A percentile compares a stretch with the other conserved stretches of the same genome.
Evolutionary conservation across 2,113 vertebrate species (phyloP).

Genomic region (Gopherus flavomarginatus): DNA sequence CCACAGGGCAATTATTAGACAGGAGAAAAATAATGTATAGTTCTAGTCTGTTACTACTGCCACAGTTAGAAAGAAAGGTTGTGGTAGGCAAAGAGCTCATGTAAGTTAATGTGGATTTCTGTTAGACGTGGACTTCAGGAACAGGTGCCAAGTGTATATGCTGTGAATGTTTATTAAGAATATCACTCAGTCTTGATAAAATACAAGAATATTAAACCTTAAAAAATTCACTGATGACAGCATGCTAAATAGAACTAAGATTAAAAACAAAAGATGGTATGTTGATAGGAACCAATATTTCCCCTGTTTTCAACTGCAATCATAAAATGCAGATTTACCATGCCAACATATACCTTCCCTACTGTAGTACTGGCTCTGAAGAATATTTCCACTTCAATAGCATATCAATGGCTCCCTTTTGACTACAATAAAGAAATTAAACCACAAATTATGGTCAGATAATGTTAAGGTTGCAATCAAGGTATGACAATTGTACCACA

Average conservation of each 20-base stretch:
- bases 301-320: background rate
- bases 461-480: background rate
- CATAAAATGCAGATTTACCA: background rate
- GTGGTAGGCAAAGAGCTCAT: conserved; percentile 16
- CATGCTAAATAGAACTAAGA: background rate
- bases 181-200: background rate
- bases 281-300: background rate
- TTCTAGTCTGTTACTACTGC: conserved; percentile 12
- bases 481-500: background rate
- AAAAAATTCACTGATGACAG: background rate
- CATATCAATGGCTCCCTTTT: background rate
- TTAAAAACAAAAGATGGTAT: background rate
- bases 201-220: background rate
- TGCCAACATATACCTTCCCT: background rate
- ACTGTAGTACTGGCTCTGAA: background rate
- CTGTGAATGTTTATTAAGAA: conserved; percentile 5
- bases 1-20: conserved; percentile 11
- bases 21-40: conserved; percentile 38
- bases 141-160: background rate
- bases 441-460: background rate
- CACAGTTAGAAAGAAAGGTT: conserved; percentile 12
- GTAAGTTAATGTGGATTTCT: background rate
- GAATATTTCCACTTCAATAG: background rate
- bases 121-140: background rate
- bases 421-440: background rate